These are phyloP conservation scores for Hirtodrosophila duncani DNA, from an alignment of 2,888 invertebrate species.

Conservation along the genomic window DNA sequence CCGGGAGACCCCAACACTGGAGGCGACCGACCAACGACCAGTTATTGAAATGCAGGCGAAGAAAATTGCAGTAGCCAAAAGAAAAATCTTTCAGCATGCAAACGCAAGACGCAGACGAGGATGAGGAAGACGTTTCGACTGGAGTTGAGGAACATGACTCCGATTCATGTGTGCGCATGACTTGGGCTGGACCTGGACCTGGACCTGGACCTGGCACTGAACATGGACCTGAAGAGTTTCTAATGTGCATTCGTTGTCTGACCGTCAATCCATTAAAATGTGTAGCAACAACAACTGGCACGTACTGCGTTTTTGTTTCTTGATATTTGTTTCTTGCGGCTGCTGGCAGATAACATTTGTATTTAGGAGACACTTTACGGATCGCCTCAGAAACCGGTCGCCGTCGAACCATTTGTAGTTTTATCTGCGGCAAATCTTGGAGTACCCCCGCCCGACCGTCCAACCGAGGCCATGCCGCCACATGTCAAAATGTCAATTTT, in stretches of 20 bases:
- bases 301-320: constrained; percentile 41
- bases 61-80: constrained; percentile 51
- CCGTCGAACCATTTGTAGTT: constrained; percentile 50
- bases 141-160: constrained; percentile 26
- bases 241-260: constrained; percentile 65
- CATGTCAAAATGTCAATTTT: constrained; percentile 70
- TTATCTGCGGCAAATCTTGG: constrained; percentile 67
- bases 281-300: constrained; percentile 58
- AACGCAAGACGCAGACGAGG: background rate
- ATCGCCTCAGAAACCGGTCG: constrained; percentile 21
- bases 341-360: constrained; percentile 57
- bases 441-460: constrained; percentile 37
- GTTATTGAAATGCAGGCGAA: constrained; percentile 47
- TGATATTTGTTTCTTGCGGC: background rate
- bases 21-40: constrained; percentile 45
- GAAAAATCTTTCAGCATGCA: constrained; percentile 46
- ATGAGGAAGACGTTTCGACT: constrained; percentile 4
- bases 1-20: constrained; percentile 16
- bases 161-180: constrained; percentile 47
- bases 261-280: constrained; percentile 67
- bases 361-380: constrained; percentile 66
- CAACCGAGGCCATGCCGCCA: constrained; percentile 33
- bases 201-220: constrained; percentile 13
- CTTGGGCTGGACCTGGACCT: constrained; percentile 13
- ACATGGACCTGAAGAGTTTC: constrained; percentile 35